phyloP scores from a whole-genome alignment of 2,797 vertebrate genomes.

The Gymnocypris eckloni region DNA sequence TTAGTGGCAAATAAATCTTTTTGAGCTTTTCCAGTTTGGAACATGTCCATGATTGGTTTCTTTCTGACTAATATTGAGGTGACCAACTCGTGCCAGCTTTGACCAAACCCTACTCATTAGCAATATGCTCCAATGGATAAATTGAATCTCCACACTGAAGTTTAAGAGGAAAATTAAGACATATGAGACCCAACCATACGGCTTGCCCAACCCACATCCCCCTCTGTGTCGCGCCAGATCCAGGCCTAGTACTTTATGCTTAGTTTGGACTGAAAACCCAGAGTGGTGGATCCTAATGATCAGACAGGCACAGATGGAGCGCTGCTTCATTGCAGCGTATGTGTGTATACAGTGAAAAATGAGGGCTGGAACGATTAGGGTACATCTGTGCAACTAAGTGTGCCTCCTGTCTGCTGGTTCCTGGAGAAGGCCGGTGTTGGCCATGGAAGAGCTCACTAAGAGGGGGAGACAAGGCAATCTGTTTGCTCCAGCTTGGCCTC shows the following conservation, averaged over 20 bases:
- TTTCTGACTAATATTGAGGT: slow-evolving; percentile 3
- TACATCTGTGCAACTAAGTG: slow-evolving; percentile 69
- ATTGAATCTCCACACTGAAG: neutral
- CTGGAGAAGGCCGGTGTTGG: slow-evolving; percentile 58
- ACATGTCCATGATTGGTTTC: slow-evolving; percentile 20
- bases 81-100: slow-evolving; percentile 15
- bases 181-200: neutral
- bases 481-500: slow-evolving; percentile 73
- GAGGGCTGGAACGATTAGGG: slow-evolving; percentile 74
- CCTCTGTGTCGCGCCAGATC: neutral
- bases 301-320: slow-evolving; percentile 59
- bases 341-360: slow-evolving; percentile 61
- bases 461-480: slow-evolving; percentile 78
- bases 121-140: neutral
- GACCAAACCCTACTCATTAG: slow-evolving; percentile 26
- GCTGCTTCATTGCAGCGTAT: slow-evolving; percentile 67
- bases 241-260: slow-evolving; percentile 25
- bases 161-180: slow-evolving; percentile 28
- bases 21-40: neutral
- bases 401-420: slow-evolving; percentile 73
- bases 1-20: slow-evolving; percentile 50
- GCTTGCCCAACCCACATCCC: slow-evolving; percentile 7
- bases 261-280: slow-evolving; percentile 9
- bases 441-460: slow-evolving; percentile 51
- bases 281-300: slow-evolving; percentile 48